Conservation (phyloP, 2,113 vertebrate species). For the Parus major region DNA sequence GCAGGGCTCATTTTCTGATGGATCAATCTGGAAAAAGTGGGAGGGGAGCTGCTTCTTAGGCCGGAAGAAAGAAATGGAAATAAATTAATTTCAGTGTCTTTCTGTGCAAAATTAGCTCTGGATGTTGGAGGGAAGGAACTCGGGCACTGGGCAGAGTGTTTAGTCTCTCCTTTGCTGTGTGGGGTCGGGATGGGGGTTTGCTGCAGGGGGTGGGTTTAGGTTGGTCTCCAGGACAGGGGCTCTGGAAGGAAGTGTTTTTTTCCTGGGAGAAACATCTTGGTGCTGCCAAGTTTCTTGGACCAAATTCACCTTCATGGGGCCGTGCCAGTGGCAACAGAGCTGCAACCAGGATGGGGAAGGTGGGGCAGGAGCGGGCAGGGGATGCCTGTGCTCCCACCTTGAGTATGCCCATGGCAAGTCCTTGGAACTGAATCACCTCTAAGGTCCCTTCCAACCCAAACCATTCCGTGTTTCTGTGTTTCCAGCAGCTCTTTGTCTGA, state of each 20-base stretch:
- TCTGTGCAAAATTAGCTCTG: not conserved
- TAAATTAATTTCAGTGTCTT: not conserved
- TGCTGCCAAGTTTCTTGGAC: not conserved
- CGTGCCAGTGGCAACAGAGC: not conserved
- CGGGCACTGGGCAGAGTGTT: not conserved
- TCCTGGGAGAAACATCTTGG: not conserved
- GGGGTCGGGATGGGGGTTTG: not conserved
- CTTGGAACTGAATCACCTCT: not conserved
- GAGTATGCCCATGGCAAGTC: not conserved
- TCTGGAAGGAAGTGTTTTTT: not conserved
- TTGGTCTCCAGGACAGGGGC: not conserved
- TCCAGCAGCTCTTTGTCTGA: not conserved
- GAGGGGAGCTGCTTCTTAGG: constrained; percentile 9
- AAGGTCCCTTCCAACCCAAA: not conserved
- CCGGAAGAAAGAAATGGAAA: not conserved
- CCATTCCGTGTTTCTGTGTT: not conserved
- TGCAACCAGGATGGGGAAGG: not conserved
- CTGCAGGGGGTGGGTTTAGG: not conserved
- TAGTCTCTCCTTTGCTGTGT: not conserved
- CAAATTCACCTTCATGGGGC: fast-evolving
- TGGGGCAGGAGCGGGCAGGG: not conserved
- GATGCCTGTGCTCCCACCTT: not conserved
- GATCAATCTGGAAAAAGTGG: constrained; percentile 34
- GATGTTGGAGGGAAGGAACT: not conserved
- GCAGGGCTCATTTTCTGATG: not conserved